These are phyloP conservation scores for Hippolais icterina DNA, from an alignment of 2,113 vertebrate species.

Conservation along the genomic window DNA sequence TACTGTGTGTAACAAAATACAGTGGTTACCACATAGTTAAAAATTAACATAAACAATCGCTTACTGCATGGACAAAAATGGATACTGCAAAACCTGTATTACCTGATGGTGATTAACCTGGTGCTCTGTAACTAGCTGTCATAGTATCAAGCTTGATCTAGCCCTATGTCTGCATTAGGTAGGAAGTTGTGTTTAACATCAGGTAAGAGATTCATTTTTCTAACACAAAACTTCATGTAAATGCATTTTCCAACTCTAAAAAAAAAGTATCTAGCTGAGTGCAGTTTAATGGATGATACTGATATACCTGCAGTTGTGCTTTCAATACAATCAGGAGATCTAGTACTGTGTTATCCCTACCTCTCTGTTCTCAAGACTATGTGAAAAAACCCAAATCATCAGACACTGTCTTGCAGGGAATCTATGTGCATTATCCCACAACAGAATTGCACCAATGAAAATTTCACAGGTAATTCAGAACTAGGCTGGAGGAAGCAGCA, in stretches of 20 bases:
- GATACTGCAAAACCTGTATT: not conserved
- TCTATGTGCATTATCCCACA: not conserved
- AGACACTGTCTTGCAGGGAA: not conserved
- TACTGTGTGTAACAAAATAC: not conserved
- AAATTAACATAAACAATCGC: not conserved
- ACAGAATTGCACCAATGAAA: not conserved
- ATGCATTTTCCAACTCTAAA: not conserved
- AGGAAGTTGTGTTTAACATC: not conserved
- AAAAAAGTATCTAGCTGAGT: not conserved
- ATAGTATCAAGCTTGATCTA: not conserved
- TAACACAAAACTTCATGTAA: not conserved
- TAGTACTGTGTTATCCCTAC: not conserved
- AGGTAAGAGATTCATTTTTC: not conserved
- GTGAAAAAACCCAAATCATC: not conserved
- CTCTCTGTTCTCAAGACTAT: not conserved
- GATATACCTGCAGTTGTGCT: not conserved
- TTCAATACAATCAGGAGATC: not conserved
- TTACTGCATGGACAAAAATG: not conserved
- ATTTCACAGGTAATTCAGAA: conserved; percentile 48
- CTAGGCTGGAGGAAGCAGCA: not conserved
- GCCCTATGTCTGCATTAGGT: not conserved
- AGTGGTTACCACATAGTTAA: not conserved
- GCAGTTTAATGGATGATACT: not conserved
- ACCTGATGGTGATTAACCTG: not conserved
- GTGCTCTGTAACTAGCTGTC: not conserved